Conservation (phyloP, 2,113 vertebrate genomes). For the Benitochromis conjunctus region DNA sequence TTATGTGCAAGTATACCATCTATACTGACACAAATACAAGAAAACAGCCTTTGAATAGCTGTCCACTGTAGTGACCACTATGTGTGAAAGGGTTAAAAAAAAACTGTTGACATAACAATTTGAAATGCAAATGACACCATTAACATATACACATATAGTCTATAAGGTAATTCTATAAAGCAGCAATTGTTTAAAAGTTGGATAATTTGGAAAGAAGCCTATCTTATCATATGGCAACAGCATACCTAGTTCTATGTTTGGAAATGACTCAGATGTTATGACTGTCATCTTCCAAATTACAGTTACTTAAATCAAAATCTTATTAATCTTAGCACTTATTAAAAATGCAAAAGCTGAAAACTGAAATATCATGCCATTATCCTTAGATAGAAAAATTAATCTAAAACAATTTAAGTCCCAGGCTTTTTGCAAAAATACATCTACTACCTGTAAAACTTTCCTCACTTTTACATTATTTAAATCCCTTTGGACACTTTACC, state of each 20-base stretch:
- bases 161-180: accelerated
- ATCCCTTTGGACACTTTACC: accelerated
- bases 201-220: not conserved
- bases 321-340: not conserved
- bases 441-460: not conserved
- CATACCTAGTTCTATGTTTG: not conserved
- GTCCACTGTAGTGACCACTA: too few relatives aligned
- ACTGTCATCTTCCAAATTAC: not conserved
- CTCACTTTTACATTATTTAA: not conserved
- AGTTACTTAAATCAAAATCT: not conserved
- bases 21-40: too few relatives aligned
- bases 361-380: not conserved
- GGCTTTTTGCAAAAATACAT: not conserved
- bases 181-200: not conserved
- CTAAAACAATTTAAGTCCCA: not conserved
- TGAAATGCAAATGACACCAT: not conserved
- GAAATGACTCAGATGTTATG: not conserved
- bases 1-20: too few relatives aligned
- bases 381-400: not conserved
- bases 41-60: too few relatives aligned
- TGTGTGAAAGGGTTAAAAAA: not conserved
- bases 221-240: not conserved
- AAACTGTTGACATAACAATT: not conserved
- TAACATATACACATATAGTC: accelerated
- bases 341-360: not conserved